A percentile compares a stretch with the other conserved stretches of the same genome.
Evolutionary conservation across 2,113 vertebrate genomes (phyloP).

Genomic region (Aspiorhynchus laticeps): DNA sequence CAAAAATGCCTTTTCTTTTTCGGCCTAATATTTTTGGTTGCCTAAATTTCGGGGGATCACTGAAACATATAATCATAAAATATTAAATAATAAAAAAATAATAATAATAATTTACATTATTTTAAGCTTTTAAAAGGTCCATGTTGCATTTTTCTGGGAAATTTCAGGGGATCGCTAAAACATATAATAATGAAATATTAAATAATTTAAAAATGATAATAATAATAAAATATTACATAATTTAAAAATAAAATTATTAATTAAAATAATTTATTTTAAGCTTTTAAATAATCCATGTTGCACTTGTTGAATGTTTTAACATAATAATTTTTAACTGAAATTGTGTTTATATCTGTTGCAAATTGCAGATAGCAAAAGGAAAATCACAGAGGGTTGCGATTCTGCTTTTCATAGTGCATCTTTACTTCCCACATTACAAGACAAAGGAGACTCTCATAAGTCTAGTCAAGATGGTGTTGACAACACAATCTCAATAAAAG

Average conservation of each 20-base stretch:
- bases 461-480: slow-evolving; percentile 51
- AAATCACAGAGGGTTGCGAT: slow-evolving; percentile 55
- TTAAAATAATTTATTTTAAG: too few species aligned
- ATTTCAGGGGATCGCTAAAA: not conserved
- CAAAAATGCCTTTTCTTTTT: not conserved
- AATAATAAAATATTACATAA: not conserved
- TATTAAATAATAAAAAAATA: not conserved
- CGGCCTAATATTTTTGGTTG: not conserved
- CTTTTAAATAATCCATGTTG: too few species aligned
- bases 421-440: slow-evolving; percentile 24
- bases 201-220: not conserved
- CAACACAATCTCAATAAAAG: slow-evolving; percentile 30
- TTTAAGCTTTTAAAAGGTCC: too few species aligned
- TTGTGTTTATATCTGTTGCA: not conserved
- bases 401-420: slow-evolving; percentile 38
- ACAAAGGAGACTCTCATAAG: slow-evolving; percentile 47
- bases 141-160: not conserved
- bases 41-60: not conserved
- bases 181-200: not conserved
- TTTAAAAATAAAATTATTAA: not conserved
- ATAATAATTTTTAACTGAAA: not conserved
- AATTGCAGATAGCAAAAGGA: slow-evolving; percentile 67
- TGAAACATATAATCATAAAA: not conserved
- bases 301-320: not conserved
- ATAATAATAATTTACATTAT: too few species aligned